Evolutionary conservation across 1,140 invertebrate species (phyloP), one percentile per base, ranked within the genome.

Genomic region (Sycobia sp.): DNA sequence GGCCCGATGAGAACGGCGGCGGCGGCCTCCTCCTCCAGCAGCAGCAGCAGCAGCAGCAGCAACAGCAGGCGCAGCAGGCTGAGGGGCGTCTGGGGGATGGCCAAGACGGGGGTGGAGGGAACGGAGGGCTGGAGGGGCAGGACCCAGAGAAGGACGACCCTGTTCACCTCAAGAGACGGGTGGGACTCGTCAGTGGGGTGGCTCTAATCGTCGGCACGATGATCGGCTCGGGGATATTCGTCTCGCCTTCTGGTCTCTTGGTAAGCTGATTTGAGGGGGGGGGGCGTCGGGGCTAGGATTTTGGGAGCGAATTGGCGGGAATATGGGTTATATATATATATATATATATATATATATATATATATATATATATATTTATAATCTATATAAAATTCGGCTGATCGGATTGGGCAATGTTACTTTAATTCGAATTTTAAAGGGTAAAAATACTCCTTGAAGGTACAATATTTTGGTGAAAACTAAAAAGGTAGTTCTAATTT

Each of bases 111-210:
- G 66, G 75, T 76, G 77, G 76, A 78, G 77, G 80, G 75, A 59
- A 74, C 71, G 71, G 76, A 81, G 76, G 78, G 90, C 69, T 94
- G 91, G 92, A 92, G 91, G 88, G 91, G 89, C 83, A 89, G 88
- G 88, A 89, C 89, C 83, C 92, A 94, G 87, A 89, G 91, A 84
- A 87, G 92, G 88, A 93, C 90, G 90, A 94, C 92, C 80, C 90
- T 94, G 86, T 94, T 94, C 90, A 94, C 91, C 92, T 94, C 92
- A 90, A 94, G 92, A 93, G 91, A 94, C 91, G 91, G 91, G 91
- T 97, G 89, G 94, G 93, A 91, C 92, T 95, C 90, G 87, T 95
- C 91, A 95, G 92, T 93, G 93, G 93, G 91, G 92, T 95, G 89
- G 93, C 93, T 92, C 87, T 96, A 93, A 95, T 96, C 83, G 93